Conservation (phyloP, 2,888 invertebrate species). For the Zele albiditarsus region DNA sequence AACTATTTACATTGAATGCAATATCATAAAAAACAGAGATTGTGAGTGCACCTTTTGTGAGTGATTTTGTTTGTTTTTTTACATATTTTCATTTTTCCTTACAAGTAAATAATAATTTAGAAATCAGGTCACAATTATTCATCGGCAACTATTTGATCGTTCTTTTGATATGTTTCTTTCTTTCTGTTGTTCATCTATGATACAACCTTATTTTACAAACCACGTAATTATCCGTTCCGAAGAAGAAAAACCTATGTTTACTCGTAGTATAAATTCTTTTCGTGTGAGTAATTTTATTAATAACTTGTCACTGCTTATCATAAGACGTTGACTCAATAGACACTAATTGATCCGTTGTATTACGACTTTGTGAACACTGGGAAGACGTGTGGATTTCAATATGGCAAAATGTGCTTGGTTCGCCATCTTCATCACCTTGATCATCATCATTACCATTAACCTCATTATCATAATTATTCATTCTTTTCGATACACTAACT, state of each 20-base stretch:
- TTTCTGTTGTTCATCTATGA: background rate
- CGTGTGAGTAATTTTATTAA: background rate
- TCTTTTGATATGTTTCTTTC: background rate
- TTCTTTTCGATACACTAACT: slow-evolving; percentile 29
- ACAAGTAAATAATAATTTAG: background rate
- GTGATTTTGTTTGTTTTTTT: too few species aligned
- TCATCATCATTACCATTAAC: slow-evolving; percentile 17
- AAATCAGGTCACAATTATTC: background rate
- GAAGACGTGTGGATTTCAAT: slow-evolving; percentile 66
- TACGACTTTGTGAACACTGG: slow-evolving; percentile 47
- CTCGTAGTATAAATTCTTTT: background rate
- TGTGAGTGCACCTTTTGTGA: too few species aligned
- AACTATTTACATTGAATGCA: background rate
- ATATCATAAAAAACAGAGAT: too few species aligned
- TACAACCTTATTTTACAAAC: background rate
- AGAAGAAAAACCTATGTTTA: background rate
- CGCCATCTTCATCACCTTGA: slow-evolving; percentile 42
- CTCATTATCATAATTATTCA: slow-evolving; percentile 16
- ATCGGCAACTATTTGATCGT: background rate
- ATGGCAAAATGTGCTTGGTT: slow-evolving; percentile 66
- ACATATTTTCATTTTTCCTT: too few species aligned
- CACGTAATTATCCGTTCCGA: background rate
- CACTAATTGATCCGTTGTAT: background rate
- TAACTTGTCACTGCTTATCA: slow-evolving; percentile 21
- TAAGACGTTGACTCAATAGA: background rate